Conservation (phyloP, 2,888 invertebrate genomes). For the Clivina fossor region DNA sequence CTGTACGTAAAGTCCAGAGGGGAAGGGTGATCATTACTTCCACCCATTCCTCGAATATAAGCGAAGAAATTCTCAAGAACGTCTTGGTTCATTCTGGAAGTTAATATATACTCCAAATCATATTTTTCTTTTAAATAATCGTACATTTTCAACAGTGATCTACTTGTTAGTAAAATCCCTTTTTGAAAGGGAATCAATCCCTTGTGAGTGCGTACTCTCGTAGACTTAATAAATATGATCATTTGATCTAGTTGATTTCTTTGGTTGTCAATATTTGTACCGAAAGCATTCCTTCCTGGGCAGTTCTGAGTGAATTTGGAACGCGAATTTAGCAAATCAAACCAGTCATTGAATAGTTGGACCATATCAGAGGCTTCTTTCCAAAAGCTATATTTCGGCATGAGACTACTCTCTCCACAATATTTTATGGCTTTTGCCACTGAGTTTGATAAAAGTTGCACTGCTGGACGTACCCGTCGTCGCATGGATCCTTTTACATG, state of each 20-base stretch:
- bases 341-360: slow-evolving; percentile 34
- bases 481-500: slow-evolving; percentile 34
- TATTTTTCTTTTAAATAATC: slow-evolving; percentile 38
- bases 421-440: slow-evolving; percentile 34
- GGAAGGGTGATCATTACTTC: slow-evolving; percentile 41
- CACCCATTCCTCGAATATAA: slow-evolving; percentile 43
- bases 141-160: slow-evolving; percentile 33
- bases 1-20: slow-evolving; percentile 40
- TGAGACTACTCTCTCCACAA: slow-evolving; percentile 23
- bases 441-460: slow-evolving; percentile 36
- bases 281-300: slow-evolving; percentile 32
- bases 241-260: slow-evolving; percentile 34
- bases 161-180: slow-evolving; percentile 35
- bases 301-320: slow-evolving; percentile 17
- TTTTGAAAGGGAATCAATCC: slow-evolving; percentile 35
- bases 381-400: slow-evolving; percentile 24
- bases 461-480: slow-evolving; percentile 34
- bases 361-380: slow-evolving; percentile 8
- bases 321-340: slow-evolving; percentile 30
- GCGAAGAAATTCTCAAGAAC: slow-evolving; percentile 43
- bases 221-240: slow-evolving; percentile 28
- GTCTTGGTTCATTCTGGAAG: slow-evolving; percentile 38
- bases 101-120: slow-evolving; percentile 38
- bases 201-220: slow-evolving; percentile 39
- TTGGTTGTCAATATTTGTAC: slow-evolving; percentile 38